Base-by-base conservation (phyloP, 2,888 invertebrate species). In the Trissoscelio sp. region DNA sequence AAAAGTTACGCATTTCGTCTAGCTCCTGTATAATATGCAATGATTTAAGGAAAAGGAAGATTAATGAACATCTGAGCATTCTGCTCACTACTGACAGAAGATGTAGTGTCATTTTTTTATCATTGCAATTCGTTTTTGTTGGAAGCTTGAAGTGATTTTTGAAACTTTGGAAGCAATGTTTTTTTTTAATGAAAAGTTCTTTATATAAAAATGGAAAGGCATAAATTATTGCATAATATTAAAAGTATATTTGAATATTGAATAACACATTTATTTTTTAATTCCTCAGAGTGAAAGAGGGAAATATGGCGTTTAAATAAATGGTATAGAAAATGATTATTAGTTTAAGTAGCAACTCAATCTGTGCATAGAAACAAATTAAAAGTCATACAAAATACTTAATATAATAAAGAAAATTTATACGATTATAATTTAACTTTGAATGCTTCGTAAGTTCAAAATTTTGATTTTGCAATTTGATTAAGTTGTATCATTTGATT, bases 131-230 rank as follows among this genome's bases (percentile, higher is more conserved):
- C 31, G n/a, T n/a, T 12, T 37, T 7, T 14, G 14, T 24, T 62
- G 62, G 62, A 62, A 62, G 62, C 62, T 62, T 62, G 42, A n/a
- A 44, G 62, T 62, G 62, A 62, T 62, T 62, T 31, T 18, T 46
- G 11, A 62, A 62, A 62, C 9, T 42, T 16, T 62, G 62, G 62
- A 62, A 64, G 48, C 48, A 48, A 11, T 62, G 24, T 16, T n/a
- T n/a, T n/a, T 11, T 37, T 11, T 37, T 37, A 37, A 37, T 37
- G 37, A 37, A 37, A 37, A 37, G 37, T 2, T 37, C 9, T 9
- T 37, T n/a, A 12, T 37, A 37, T 37, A 37, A 37, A 37, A n/a
- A 37, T 37, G n/a, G 37, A 37, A 37, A 37, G 12, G 37, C 12
- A 37, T 37, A 37, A 37, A 37, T 37, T 37, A 37, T 37, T 37